Evolutionary conservation across 1,140 invertebrate species (phyloP), one percentile per base, ranked within the genome.

Genomic region (Drosophila paulistorum): DNA sequence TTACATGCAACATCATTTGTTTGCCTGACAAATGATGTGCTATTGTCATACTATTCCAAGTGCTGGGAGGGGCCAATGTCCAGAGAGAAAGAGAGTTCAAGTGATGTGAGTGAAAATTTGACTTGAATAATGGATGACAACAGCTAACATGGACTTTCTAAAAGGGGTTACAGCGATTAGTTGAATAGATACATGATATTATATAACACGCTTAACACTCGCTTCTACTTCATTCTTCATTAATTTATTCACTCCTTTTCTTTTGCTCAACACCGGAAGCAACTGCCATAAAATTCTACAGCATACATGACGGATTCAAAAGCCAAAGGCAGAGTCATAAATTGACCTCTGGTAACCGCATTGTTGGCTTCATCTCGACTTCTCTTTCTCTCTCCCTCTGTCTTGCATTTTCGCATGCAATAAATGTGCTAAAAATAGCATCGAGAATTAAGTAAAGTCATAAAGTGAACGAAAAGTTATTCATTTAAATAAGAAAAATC

Each of bases 1-100:
- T 89, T 89, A 84, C 80, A 84, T 89, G 85, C 85, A 89, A 89
- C 84, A 84, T 89, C 84, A 84, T 89, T 89, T 89, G 84, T 89
- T 86, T 85, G 77, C 84, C 71, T 84, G 84, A 89, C 84, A 89
- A 89, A 89, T 89, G 84, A 87, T 87, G 80, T 82, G 83, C 77
- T 87, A 83, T 87, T 87, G 84, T 89, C 84, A 89, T 89, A 83
- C 69, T 83, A 79, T 74, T 81, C 62, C 68, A 57, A 77, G 65
- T 68, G 30, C 6, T 30, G 30, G 30, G 30, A 30, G 42, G 70
- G 67, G 37, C 5, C 55, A 37, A 17, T 14, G 10, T 20, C 3
- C 20, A 14, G 20, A 41, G 42, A 11, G 39, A 26, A 57, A 42
- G n/a, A 54, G 76, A 82, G 82, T 86, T 78, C 69, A 85, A 82